Base-by-base conservation (phyloP, 2,888 invertebrate genomes). In the Petrolisthes cinctipes region DNA sequence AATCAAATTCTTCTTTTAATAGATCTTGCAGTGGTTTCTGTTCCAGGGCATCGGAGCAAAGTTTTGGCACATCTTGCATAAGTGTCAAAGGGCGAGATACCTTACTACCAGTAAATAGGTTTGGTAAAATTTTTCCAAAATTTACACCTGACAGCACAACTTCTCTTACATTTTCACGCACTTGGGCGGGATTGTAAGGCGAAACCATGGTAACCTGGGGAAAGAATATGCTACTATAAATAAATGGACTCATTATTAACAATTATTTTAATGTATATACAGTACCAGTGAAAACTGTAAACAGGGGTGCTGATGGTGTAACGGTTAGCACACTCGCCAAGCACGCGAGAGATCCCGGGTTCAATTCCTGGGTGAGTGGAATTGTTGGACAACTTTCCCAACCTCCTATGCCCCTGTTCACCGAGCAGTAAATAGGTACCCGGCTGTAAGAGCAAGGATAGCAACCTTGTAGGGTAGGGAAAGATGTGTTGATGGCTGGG, bases 1-100 rank as follows among this genome's bases (percentile, higher is more conserved):
- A 37, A 73, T 89, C 89, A 75, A 85, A 89, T 6, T 87, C 37
- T 17, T 89, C 88, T 37, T 79, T 80, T 11, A 86, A 37, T 7
- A 89, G 57, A 54, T 83, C 68, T 61, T 88, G 85, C 6, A 83
- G 79, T n/a, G 83, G 17, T 5, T 57, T 37, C 37, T 56, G 11
- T 5, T 61, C 83, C 20, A 87, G 61, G 0, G 85, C 89, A n/a
- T 89, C 83, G 9, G 79, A 6, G 57, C 89, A 89, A 7, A 85
- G 14, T 5, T 6, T 5, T 0, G 89, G 87, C 5, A 61, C 57
- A 4, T 20, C 23, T 9, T 4, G 0, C 17, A 84, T n/a, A 5
- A 90, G 3, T 2, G 66, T 4, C 2, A 57, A n/a, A 3, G 83
- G 79, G 2, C 78, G 68, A 4, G 56, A 4, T 4, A 83, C 7